phyloP scores from a whole-genome alignment of 2,888 invertebrate genomes.

The Acronicta psi region DNA sequence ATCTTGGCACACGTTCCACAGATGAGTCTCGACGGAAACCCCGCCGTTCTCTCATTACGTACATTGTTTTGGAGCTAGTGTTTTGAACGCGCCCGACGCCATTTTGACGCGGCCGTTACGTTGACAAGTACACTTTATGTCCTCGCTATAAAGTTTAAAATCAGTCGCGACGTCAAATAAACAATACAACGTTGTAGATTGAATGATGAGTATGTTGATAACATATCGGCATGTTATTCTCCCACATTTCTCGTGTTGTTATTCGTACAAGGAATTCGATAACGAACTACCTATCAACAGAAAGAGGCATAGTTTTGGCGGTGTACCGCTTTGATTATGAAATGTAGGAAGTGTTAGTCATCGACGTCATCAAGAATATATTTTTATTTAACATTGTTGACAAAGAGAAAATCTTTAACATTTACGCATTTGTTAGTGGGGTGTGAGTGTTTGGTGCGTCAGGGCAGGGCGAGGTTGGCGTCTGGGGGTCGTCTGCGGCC shows the following conservation, averaged over 20 bases:
- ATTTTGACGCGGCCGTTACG: slow-evolving; percentile 51
- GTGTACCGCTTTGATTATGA: slow-evolving; percentile 36
- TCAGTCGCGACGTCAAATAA: slow-evolving; percentile 34
- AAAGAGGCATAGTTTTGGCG: slow-evolving; percentile 34
- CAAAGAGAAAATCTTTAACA: slow-evolving; percentile 34
- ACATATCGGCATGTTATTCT: slow-evolving; percentile 51
- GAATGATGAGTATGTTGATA: slow-evolving; percentile 60
- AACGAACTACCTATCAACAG: slow-evolving; percentile 50
- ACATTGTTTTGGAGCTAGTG: slow-evolving; percentile 71
- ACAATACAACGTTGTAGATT: slow-evolving; percentile 58
- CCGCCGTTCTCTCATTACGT: slow-evolving; percentile 73
- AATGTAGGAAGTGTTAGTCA: slow-evolving; percentile 26
- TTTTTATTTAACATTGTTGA: slow-evolving; percentile 19
- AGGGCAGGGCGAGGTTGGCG: slow-evolving; percentile 74
- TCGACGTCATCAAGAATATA: slow-evolving; percentile 5
- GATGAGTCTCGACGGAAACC: slow-evolving; percentile 74
- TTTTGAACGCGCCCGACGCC: slow-evolving; percentile 69
- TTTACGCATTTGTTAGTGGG: slow-evolving; percentile 51
- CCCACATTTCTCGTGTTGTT: slow-evolving; percentile 48
- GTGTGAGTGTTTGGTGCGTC: slow-evolving; percentile 55
- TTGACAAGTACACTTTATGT: slow-evolving; percentile 54
- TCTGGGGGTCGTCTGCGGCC: slow-evolving; percentile 87
- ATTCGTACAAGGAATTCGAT: slow-evolving; percentile 48
- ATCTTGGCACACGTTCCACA: slow-evolving; percentile 66
- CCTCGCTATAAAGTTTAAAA: slow-evolving; percentile 50